Percentiles rank a stretch among this genome's conserved stretches.
These are phyloP conservation scores for Valencia hispanica DNA, from an alignment of 2,797 vertebrate genomes.

Conservation along the genomic window DNA sequence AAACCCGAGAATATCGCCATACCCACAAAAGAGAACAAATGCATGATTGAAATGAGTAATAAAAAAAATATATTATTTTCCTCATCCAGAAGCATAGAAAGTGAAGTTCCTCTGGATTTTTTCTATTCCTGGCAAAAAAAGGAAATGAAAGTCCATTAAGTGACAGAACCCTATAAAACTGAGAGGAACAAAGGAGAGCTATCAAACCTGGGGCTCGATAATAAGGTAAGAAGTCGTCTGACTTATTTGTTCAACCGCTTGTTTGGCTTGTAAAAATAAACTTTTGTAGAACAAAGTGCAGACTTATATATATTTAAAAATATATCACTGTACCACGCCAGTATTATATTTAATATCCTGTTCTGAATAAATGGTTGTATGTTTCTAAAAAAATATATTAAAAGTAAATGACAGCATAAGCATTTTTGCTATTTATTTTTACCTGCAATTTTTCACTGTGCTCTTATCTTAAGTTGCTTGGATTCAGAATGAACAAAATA, in stretches of 20 bases:
- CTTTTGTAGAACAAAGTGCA: neutral
- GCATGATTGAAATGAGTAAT: constrained; percentile 42
- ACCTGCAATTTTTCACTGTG: too few species aligned
- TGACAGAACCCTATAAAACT: constrained; percentile 33
- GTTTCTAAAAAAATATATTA: neutral
- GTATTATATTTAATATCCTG: neutral
- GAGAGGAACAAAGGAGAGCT: neutral
- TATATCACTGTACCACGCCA: neutral
- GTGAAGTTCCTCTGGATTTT: constrained; percentile 54
- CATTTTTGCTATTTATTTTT: neutral
- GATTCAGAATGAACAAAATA: neutral
- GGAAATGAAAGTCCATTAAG: constrained; percentile 25
- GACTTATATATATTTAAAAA: neutral
- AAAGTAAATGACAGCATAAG: neutral
- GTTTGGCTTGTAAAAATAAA: neutral
- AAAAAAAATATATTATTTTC: neutral
- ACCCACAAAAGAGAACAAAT: too few species aligned
- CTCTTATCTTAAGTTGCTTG: neutral
- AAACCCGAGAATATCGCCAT: rapidly evolving
- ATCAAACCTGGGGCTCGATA: neutral
- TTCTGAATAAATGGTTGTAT: neutral
- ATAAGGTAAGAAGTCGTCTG: constrained; percentile 49
- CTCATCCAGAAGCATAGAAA: neutral
- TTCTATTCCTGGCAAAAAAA: neutral
- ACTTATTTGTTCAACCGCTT: neutral